phyloP scores from a whole-genome alignment of 2,888 invertebrate species.

The Apodemia duryi region DNA sequence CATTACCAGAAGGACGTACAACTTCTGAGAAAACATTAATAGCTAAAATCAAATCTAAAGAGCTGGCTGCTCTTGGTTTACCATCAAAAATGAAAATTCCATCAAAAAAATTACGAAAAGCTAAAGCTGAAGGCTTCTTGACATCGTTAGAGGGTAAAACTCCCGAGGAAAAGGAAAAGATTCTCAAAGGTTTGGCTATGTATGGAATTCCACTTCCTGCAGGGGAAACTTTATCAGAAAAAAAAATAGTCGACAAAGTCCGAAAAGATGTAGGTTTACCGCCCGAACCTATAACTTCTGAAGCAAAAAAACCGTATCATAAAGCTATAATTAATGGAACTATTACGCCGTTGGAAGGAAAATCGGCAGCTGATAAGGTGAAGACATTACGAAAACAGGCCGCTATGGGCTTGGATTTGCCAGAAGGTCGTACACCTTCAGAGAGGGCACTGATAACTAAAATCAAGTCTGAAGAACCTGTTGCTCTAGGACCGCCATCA shows the following conservation, averaged over 20 bases:
- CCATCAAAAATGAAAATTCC: slow-evolving; percentile 17
- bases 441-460: slow-evolving; percentile 25
- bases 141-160: slow-evolving; percentile 32
- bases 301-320: slow-evolving; percentile 28
- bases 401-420: slow-evolving; percentile 33
- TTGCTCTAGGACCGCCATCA: not conserved
- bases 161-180: slow-evolving; percentile 28
- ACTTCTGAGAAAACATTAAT: slow-evolving; percentile 32
- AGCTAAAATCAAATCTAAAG: slow-evolving; percentile 26
- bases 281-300: slow-evolving; percentile 27
- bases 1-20: slow-evolving; percentile 30
- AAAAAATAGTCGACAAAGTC: slow-evolving; percentile 24
- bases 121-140: slow-evolving; percentile 33
- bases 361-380: slow-evolving; percentile 34
- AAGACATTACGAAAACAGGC: slow-evolving; percentile 26
- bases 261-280: slow-evolving; percentile 31
- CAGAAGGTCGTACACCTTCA: slow-evolving; percentile 31
- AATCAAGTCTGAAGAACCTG: not conserved
- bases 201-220: slow-evolving; percentile 29
- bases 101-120: slow-evolving; percentile 32
- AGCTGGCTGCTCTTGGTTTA: not conserved
- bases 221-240: slow-evolving; percentile 26
- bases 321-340: slow-evolving; percentile 34
- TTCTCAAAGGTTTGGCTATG: slow-evolving; percentile 23
- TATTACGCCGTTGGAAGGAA: slow-evolving; percentile 41